Evolutionary conservation across 2,113 vertebrate genomes (phyloP).

Genomic region (Sylvietta virens): DNA sequence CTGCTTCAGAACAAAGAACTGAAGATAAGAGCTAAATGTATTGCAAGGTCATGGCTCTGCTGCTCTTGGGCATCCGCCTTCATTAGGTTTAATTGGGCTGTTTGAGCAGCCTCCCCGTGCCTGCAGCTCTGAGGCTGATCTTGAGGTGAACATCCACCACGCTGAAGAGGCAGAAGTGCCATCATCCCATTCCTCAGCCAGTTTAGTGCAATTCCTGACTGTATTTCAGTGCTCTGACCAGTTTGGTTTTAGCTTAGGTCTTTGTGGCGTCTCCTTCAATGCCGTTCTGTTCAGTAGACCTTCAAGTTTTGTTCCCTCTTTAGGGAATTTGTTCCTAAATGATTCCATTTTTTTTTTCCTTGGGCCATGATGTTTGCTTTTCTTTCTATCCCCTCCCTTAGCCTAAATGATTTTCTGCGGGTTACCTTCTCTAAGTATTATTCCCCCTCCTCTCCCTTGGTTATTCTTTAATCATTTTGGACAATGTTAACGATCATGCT

Average conservation of each 20-base stretch:
- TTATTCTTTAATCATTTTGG: not conserved
- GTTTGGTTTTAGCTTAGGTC: not conserved
- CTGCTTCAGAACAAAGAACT: not conserved
- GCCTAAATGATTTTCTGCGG: not conserved
- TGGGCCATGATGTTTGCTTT: not conserved
- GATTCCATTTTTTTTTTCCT: not conserved
- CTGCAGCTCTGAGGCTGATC: not conserved
- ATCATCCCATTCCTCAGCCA: not conserved
- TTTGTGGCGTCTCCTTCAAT: not conserved
- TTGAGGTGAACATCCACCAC: not conserved
- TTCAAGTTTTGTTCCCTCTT: not conserved
- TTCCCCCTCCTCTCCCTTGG: not conserved
- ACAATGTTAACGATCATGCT: not conserved
- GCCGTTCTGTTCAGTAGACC: not conserved
- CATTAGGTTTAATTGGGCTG: not conserved
- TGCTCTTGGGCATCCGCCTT: not conserved
- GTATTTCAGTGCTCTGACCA: not conserved
- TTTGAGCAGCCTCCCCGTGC: not conserved
- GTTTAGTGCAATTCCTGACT: not conserved
- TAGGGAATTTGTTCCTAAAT: not conserved
- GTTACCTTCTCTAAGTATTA: not conserved
- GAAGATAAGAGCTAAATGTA: not conserved
- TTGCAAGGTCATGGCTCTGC: not conserved
- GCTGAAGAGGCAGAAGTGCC: not conserved
- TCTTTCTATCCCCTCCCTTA: not conserved